phyloP scores from a whole-genome alignment of 2,113 vertebrate species.

The Dasypus novemcinctus region DNA sequence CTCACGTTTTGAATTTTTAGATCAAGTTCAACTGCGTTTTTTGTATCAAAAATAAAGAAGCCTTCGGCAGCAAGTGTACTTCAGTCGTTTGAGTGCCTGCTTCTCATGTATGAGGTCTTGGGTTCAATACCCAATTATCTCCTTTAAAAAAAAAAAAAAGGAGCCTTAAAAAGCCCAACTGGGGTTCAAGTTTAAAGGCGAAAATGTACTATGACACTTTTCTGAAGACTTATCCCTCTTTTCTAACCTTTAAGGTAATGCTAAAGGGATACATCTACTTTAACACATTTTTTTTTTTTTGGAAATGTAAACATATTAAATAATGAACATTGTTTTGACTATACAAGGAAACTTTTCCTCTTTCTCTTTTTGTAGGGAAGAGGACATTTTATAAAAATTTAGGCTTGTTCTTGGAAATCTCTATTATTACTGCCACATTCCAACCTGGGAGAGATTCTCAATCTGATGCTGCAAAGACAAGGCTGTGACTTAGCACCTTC shows the following conservation, averaged over 20 bases:
- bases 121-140: no score
- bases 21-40: slow-evolving; percentile 89
- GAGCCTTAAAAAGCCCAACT: slow-evolving; percentile 71
- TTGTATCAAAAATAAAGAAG: slow-evolving; percentile 82
- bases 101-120: no score
- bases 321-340: not conserved
- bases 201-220: slow-evolving; percentile 74
- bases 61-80: not conserved
- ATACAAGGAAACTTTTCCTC: not conserved
- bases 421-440: not conserved
- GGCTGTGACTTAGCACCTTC: not conserved
- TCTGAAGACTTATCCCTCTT: slow-evolving; percentile 77
- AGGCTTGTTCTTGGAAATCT: not conserved
- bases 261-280: not conserved
- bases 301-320: not conserved
- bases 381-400: not conserved
- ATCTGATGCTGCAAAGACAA: not conserved
- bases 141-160: no score
- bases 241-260: slow-evolving; percentile 30
- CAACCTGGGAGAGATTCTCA: not conserved
- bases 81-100: no score
- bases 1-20: slow-evolving; percentile 84
- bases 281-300: slow-evolving; percentile 37
- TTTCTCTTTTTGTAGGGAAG: not conserved
- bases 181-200: slow-evolving; percentile 69